phyloP scores from a whole-genome alignment of 1,140 invertebrate genomes.

The Acromyrmex echinatior region DNA sequence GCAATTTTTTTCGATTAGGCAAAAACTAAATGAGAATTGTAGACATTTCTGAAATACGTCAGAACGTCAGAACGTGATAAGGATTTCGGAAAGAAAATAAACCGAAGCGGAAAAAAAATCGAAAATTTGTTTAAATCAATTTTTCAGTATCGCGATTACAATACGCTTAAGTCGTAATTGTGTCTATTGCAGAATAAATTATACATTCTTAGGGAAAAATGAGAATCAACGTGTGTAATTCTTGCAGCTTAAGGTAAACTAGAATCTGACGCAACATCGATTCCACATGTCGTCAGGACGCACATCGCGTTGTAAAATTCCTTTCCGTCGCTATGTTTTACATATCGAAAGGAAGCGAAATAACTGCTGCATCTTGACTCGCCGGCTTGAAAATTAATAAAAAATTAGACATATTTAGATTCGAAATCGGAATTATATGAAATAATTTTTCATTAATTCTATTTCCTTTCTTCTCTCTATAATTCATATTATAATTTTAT shows the following conservation, averaged over 20 bases:
- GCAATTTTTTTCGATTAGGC: background rate
- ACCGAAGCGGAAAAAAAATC: background rate
- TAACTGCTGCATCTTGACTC: background rate
- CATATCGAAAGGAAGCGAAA: background rate
- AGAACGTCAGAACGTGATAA: too few relatives aligned
- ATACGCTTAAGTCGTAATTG: background rate
- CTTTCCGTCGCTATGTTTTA: background rate
- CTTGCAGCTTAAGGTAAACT: slow-evolving; percentile 80
- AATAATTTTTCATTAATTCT: too few relatives aligned
- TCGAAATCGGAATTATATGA: too few relatives aligned
- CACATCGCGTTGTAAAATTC: slow-evolving; percentile 37
- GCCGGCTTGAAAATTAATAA: too few relatives aligned
- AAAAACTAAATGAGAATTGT: background rate
- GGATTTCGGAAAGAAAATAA: too few relatives aligned
- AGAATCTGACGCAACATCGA: slow-evolving; percentile 84
- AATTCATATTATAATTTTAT: too few relatives aligned
- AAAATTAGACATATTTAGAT: too few relatives aligned
- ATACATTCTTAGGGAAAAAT: slow-evolving; percentile 76
- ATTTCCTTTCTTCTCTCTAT: too few relatives aligned
- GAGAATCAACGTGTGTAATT: slow-evolving; percentile 67
- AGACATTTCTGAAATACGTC: too few relatives aligned
- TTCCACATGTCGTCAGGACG: slow-evolving; percentile 76
- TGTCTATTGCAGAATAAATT: slow-evolving; percentile 71
- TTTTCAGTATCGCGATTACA: background rate
- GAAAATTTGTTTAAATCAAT: background rate